Conservation (phyloP, 1,140 invertebrate genomes). For the Liolophura sinensis region DNA sequence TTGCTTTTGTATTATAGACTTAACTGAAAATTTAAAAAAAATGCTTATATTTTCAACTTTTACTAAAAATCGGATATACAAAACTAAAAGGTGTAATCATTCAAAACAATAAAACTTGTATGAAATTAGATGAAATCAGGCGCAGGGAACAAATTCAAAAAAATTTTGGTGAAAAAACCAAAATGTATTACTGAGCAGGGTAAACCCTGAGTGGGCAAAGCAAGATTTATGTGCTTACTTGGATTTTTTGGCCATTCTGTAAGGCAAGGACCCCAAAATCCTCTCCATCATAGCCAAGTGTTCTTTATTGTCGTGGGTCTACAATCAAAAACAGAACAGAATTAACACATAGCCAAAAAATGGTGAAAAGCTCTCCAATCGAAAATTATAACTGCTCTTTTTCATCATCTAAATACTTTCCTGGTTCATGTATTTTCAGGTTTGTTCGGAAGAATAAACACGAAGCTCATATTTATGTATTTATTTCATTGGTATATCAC, state of each 20-base stretch:
- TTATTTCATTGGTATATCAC: too few relatives aligned
- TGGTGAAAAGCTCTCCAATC: too few relatives aligned
- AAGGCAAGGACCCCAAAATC: constrained; percentile 93
- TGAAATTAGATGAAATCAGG: constrained; percentile 1
- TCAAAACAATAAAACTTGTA: neutral
- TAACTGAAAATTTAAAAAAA: too few relatives aligned
- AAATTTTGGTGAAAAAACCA: neutral
- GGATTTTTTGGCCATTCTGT: constrained; percentile 94
- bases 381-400: too few relatives aligned
- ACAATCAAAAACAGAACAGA: too few relatives aligned
- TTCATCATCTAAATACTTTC: too few relatives aligned
- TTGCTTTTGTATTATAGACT: too few relatives aligned
- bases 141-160: neutral
- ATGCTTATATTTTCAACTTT: neutral
- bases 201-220: neutral
- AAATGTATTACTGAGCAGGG: neutral
- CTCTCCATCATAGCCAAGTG: constrained; percentile 99
- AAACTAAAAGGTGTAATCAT: neutral
- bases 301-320: constrained; percentile 99
- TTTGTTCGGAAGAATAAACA: too few relatives aligned
- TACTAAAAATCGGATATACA: neutral
- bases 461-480: too few relatives aligned
- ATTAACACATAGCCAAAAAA: too few relatives aligned
- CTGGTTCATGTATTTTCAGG: too few relatives aligned
- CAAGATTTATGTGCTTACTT: constrained; percentile 57